These are phyloP conservation scores for Oreocharis arfaki DNA, from an alignment of 2,113 vertebrate species.

Conservation along the genomic window DNA sequence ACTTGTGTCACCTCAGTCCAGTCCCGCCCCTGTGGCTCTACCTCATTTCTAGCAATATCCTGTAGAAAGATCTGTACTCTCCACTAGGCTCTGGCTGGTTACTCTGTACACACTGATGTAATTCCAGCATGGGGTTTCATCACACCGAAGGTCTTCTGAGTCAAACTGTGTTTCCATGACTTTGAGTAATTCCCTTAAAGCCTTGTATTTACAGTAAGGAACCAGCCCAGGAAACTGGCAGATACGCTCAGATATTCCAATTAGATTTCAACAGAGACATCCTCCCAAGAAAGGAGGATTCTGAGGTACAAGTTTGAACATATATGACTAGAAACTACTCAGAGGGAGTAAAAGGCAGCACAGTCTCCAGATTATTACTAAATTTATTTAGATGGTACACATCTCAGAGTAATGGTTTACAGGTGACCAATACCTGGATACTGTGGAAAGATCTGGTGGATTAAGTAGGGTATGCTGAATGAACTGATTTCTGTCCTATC, in stretches of 20 bases:
- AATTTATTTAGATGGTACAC: not conserved
- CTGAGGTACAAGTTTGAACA: not conserved
- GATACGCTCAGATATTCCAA: not conserved
- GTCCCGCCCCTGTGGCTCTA: not conserved
- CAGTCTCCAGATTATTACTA: not conserved
- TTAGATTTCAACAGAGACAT: not conserved
- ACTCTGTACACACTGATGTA: not conserved
- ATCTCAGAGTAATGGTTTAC: not conserved
- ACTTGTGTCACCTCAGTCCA: not conserved
- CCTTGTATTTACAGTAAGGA: not conserved
- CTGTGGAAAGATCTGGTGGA: not conserved
- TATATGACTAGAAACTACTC: not conserved
- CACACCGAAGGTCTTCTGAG: not conserved
- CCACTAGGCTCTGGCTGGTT: not conserved
- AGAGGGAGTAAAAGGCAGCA: not conserved
- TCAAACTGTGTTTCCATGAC: not conserved
- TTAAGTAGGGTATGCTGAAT: not conserved
- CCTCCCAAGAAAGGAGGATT: not conserved
- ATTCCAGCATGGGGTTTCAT: not conserved
- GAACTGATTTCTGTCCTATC: not conserved
- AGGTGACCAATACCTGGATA: not conserved
- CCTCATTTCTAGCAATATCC: not conserved
- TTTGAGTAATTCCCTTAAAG: not conserved
- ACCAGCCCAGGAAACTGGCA: not conserved
- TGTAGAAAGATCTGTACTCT: not conserved